These are phyloP conservation scores for Mus musculus DNA, from an alignment of 2,113 vertebrate species.

Conservation along the genomic window GRCm39 chr1:31159001-31159500, in stretches of 20 bases:
- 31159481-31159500: background rate
- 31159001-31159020: slow-evolving; percentile 48
- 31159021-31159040: background rate
- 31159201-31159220: slow-evolving; percentile 45
- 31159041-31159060: background rate
- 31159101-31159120: slow-evolving; percentile 65
- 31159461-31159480: background rate
- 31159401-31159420: slow-evolving; percentile 1
- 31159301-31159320: background rate
- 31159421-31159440: slow-evolving; percentile 39
- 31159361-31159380: slow-evolving; percentile 25
- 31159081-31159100: slow-evolving; percentile 69
- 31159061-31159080: slow-evolving; percentile 7
- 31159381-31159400: slow-evolving; percentile 26
- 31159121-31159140: slow-evolving; percentile 59
- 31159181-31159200: slow-evolving; percentile 1
- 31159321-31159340: slow-evolving; percentile 1
- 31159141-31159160: background rate
- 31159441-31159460: background rate
- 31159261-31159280: background rate
- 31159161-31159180: background rate
- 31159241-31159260: slow-evolving; percentile 22
- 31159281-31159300: slow-evolving; percentile 28
- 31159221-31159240: slow-evolving; percentile 19
- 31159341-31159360: background rate